Evolutionary conservation across 1,140 invertebrate genomes (phyloP).

Genomic region (Drosophila azteca): DNA sequence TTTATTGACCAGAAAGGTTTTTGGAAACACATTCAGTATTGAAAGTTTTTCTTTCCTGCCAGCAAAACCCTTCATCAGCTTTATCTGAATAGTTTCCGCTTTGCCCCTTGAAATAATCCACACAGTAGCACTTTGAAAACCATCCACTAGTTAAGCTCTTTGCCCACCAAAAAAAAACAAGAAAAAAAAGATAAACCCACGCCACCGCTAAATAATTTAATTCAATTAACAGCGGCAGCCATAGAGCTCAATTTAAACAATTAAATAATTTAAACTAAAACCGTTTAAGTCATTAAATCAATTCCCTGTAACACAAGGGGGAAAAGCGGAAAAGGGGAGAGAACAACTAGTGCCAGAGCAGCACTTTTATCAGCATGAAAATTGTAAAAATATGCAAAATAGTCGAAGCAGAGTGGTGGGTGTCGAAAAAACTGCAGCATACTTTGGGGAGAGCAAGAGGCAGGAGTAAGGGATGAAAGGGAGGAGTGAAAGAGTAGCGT

Average conservation of each 20-base stretch:
- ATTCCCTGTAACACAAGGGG: slow-evolving; percentile 21
- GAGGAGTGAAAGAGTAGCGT: neutral
- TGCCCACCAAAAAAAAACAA: neutral
- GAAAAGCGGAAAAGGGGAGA: slow-evolving; percentile 5
- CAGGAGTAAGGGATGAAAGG: neutral
- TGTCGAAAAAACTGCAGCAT: slow-evolving; percentile 22
- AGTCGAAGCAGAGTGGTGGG: slow-evolving; percentile 10
- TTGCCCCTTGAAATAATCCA: neutral
- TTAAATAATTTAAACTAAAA: slow-evolving; percentile 70
- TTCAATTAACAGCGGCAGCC: slow-evolving; percentile 57
- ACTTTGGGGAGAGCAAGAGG: too few species aligned
- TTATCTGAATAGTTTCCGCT: slow-evolving; percentile 17
- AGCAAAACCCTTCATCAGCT: slow-evolving; percentile 1
- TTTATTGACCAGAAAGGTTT: too few species aligned
- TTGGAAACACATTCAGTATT: too few species aligned
- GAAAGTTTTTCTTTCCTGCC: neutral
- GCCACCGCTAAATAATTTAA: slow-evolving; percentile 68
- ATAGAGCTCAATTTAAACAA: slow-evolving; percentile 45
- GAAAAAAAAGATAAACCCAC: slow-evolving; percentile 4
- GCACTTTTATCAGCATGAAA: slow-evolving; percentile 50
- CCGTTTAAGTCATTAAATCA: slow-evolving; percentile 72
- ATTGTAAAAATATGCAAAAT: slow-evolving; percentile 67
- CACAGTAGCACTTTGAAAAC: slow-evolving; percentile 10
- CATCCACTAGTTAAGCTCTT: neutral
- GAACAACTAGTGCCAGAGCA: slow-evolving; percentile 9